Evolutionary conservation across 2,888 invertebrate species (phyloP).

Genomic region (Euproctis similis): DNA sequence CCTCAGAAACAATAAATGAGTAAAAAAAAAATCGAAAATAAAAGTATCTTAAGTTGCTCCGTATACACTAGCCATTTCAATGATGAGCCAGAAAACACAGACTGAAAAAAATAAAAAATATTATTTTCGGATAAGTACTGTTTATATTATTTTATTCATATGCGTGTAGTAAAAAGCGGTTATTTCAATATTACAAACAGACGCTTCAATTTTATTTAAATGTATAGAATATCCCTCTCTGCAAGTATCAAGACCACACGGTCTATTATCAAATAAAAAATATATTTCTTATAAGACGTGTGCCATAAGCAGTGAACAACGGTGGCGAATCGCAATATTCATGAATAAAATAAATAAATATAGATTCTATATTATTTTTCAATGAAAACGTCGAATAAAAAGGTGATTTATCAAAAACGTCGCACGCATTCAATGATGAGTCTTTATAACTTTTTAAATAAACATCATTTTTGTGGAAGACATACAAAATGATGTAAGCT

Average conservation of each 20-base stretch:
- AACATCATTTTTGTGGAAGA: conserved; percentile 67
- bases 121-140: too few species aligned
- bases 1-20: too few species aligned
- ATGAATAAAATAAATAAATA: conserved; percentile 74
- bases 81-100: too few species aligned
- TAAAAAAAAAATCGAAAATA: too few species aligned
- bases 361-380: conserved; percentile 67
- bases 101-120: too few species aligned
- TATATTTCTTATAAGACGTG: conserved; percentile 46
- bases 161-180: too few species aligned
- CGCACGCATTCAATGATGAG: conserved; percentile 45
- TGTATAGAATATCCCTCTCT: too few species aligned
- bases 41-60: too few species aligned
- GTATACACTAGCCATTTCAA: too few species aligned
- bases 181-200: too few species aligned
- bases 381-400: conserved; percentile 69
- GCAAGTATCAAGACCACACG: conserved; percentile 27
- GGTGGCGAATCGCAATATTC: conserved; percentile 70
- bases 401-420: conserved; percentile 69
- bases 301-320: conserved; percentile 56
- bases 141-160: too few species aligned
- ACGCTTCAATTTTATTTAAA: too few species aligned
- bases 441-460: conserved; percentile 72
- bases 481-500: conserved; percentile 57
- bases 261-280: conserved; percentile 1